Evolutionary conservation across 1,140 invertebrate genomes (phyloP).

Genomic region (Popillia japonica): DNA sequence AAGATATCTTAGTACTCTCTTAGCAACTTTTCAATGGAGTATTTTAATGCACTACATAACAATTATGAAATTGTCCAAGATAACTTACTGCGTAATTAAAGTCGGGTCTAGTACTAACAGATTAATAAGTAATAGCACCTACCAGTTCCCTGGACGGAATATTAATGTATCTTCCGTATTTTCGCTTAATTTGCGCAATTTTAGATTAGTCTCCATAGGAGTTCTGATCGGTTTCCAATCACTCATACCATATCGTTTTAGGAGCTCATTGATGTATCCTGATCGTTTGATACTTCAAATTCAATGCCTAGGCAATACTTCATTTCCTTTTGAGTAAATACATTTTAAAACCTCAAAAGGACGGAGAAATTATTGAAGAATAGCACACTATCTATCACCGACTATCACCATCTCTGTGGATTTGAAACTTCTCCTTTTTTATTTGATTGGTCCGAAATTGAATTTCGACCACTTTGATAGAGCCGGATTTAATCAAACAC

Average conservation of each 20-base stretch:
- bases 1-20: slow-evolving; percentile 60
- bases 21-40: slow-evolving; percentile 59
- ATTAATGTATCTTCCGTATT: not conserved
- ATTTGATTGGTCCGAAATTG: too few species aligned
- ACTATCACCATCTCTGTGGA: too few species aligned
- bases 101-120: slow-evolving; percentile 60
- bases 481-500: too few species aligned
- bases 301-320: too few species aligned
- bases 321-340: too few species aligned
- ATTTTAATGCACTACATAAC: slow-evolving; percentile 48
- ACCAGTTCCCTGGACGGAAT: slow-evolving; percentile 46
- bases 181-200: slow-evolving; percentile 64
- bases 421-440: too few species aligned
- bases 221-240: not conserved
- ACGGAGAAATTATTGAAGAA: too few species aligned
- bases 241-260: slow-evolving; percentile 55
- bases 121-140: slow-evolving; percentile 59
- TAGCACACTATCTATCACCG: too few species aligned
- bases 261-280: too few species aligned
- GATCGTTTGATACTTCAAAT: too few species aligned
- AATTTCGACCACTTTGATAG: too few species aligned
- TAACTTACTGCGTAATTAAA: slow-evolving; percentile 60
- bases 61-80: slow-evolving; percentile 60
- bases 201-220: not conserved
- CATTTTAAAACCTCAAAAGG: too few species aligned